Percentiles rank a stretch among this genome's conserved stretches.
Conservation (phyloP, 2,797 vertebrate species). For the Anguilla obscura region DNA sequence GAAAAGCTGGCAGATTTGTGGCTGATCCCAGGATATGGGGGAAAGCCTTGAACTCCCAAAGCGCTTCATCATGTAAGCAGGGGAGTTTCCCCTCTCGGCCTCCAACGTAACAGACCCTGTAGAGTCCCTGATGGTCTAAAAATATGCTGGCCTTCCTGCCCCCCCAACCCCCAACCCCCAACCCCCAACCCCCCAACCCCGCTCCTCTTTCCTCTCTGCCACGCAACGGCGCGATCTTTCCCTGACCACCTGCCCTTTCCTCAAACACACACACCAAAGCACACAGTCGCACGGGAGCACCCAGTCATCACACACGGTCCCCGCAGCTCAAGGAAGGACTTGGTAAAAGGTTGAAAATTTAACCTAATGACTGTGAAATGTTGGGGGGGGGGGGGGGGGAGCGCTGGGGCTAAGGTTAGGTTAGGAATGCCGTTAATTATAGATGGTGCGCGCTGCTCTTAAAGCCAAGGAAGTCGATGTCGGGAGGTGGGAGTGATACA, state of each 20-base stretch:
- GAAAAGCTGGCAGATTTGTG: slow-evolving; percentile 9
- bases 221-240: slow-evolving; percentile 31
- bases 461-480: slow-evolving; percentile 41
- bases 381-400: slow-evolving; percentile 46
- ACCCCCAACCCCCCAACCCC: not conserved
- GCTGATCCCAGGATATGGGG: not conserved
- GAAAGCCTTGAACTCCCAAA: slow-evolving; percentile 29
- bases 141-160: slow-evolving; percentile 14
- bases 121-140: slow-evolving; percentile 35
- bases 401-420: slow-evolving; percentile 64
- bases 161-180: not conserved
- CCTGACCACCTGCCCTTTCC: slow-evolving; percentile 43
- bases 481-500: slow-evolving; percentile 48
- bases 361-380: slow-evolving; percentile 59
- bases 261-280: slow-evolving; percentile 27
- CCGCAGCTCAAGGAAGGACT: slow-evolving; percentile 48
- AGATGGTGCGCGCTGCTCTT: slow-evolving; percentile 52
- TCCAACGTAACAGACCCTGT: not conserved
- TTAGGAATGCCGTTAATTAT: slow-evolving; percentile 74
- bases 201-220: slow-evolving; percentile 17
- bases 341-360: slow-evolving; percentile 56
- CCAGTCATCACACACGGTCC: slow-evolving; percentile 14
- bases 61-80: slow-evolving; percentile 12
- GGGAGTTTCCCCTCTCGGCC: slow-evolving; percentile 7
- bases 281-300: slow-evolving; percentile 26